phyloP scores from a whole-genome alignment of 2,888 invertebrate species.

The Oxyteleia sp. region DNA sequence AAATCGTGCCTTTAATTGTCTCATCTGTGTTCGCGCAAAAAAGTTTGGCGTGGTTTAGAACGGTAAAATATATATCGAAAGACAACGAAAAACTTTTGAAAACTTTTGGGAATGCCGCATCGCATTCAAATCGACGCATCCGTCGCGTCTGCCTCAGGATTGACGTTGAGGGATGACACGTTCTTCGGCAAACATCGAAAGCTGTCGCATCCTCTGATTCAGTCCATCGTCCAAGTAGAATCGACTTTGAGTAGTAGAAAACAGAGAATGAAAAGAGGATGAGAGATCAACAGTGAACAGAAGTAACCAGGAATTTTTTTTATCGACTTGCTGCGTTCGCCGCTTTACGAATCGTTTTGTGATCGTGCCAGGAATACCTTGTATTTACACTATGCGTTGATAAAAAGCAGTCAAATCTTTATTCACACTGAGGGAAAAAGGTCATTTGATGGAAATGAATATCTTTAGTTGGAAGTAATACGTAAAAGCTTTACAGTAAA shows the following conservation, averaged over 20 bases:
- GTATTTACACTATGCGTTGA: slow-evolving; percentile 55
- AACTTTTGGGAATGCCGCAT: slow-evolving; percentile 75
- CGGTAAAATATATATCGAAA: slow-evolving; percentile 77
- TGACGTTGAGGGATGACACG: slow-evolving; percentile 87
- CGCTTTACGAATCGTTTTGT: slow-evolving; percentile 83
- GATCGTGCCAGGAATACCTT: slow-evolving; percentile 83
- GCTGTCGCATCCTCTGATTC: slow-evolving; percentile 81
- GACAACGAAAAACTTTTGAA: slow-evolving; percentile 72
- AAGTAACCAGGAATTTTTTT: slow-evolving; percentile 74
- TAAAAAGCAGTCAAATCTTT: slow-evolving; percentile 72
- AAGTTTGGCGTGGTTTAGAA: slow-evolving; percentile 68
- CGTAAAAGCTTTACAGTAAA: too few species aligned
- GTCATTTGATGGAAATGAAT: slow-evolving; percentile 4
- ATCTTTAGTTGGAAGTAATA: slow-evolving; percentile 1
- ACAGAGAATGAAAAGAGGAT: slow-evolving; percentile 66
- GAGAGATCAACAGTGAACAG: slow-evolving; percentile 67
- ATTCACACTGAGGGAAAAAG: slow-evolving; percentile 29
- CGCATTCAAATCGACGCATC: slow-evolving; percentile 86
- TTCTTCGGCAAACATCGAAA: slow-evolving; percentile 77
- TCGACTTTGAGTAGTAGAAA: slow-evolving; percentile 67
- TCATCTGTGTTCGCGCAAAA: slow-evolving; percentile 73
- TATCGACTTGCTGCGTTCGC: slow-evolving; percentile 79
- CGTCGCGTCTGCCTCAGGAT: slow-evolving; percentile 81
- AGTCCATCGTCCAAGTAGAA: slow-evolving; percentile 67
- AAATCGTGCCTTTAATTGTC: slow-evolving; percentile 75